Evolutionary conservation across 1,140 invertebrate species (phyloP), one percentile per base, ranked within the genome.

Genomic region (Drosophila azteca): DNA sequence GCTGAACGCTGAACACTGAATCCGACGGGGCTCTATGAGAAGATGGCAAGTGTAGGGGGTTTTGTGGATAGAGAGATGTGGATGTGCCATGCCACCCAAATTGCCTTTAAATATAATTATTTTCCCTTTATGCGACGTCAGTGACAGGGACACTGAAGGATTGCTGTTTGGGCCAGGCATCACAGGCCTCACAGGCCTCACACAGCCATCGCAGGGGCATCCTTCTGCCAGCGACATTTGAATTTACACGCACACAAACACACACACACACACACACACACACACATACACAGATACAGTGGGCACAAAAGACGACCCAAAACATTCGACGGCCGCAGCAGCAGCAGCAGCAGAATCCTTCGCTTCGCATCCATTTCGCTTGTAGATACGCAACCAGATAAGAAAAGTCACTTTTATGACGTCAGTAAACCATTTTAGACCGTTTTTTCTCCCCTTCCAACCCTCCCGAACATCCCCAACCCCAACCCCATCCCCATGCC

Each of bases 61-160:
- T 39, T 13, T 44, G 39, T 35, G 26, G 49, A 15, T 49, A 45
- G 7, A 11, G 43, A 54, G 63, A 69, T 68, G 64, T 39, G 44
- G 63, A 48, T 68, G 66, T 26, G 54, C 63, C 62, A 8, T 29
- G 83, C 83, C 83, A 83, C 79, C 67, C 76, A 88, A 88, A 88
- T 88, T 88, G 83, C 84, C 83, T 88, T 89, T 89, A 89, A 88
- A 88, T 88, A 88, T 88, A 88, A 88, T 88, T 89, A 88, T 88
- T 87, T 87, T 87, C 67, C 79, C 79, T 87, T 87, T 59, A 75
- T 75, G 71, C 71, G 61, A 77, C 81, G 82, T 73, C 80, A 84
- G 72, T 73, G 77, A 84, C 81, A 84, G 81, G 45, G 63, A 45
- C 35, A 57, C 71, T 70, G 62, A 74, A 66, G 70, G 70, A 73